These are phyloP conservation scores for Parazoanthus atlanticus DNA, from an alignment of 92 coral and sea anemone species.

Conservation along the genomic window DNA sequence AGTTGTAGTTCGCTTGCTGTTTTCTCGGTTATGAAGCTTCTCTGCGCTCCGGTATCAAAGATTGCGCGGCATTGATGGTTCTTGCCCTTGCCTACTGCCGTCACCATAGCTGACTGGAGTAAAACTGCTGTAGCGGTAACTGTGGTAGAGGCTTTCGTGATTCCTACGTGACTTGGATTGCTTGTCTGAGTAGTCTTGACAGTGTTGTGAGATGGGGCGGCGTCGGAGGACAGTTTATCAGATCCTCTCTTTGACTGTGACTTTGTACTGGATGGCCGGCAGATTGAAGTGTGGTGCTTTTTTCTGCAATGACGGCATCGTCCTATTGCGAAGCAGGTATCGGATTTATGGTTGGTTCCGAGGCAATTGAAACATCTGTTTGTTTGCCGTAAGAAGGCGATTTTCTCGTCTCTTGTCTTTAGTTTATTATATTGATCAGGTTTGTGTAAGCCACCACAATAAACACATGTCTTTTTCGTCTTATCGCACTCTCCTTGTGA, in stretches of 20 bases:
- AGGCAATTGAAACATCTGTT: neutral
- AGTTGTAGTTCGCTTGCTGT: slow-evolving; percentile 15
- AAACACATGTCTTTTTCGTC: slow-evolving; percentile 9
- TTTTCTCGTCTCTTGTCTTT: too few relatives aligned
- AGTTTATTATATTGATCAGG: neutral
- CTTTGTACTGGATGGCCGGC: neutral
- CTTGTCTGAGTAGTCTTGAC: slow-evolving; percentile 20
- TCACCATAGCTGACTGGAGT: slow-evolving; percentile 18
- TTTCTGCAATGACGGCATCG: neutral
- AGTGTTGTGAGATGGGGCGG: slow-evolving; percentile 14
- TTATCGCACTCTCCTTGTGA: neutral
- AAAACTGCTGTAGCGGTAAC: slow-evolving; percentile 4
- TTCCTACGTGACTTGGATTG: slow-evolving; percentile 4
- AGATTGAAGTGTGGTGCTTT: neutral
- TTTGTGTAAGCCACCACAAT: slow-evolving; percentile 14
- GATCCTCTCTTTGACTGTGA: slow-evolving; percentile 13
- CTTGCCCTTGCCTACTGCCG: slow-evolving; percentile 10
- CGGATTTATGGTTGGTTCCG: neutral
- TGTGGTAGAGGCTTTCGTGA: slow-evolving; percentile 18
- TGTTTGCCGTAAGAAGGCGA: neutral
- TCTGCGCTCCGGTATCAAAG: slow-evolving; percentile 19
- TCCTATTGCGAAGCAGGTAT: slow-evolving; percentile 8
- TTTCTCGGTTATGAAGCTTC: slow-evolving; percentile 15
- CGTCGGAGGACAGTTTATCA: neutral
- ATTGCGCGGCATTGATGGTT: slow-evolving; percentile 17